Conservation (phyloP, 2,113 vertebrate genomes). For the Elephantulus edwardii region DNA sequence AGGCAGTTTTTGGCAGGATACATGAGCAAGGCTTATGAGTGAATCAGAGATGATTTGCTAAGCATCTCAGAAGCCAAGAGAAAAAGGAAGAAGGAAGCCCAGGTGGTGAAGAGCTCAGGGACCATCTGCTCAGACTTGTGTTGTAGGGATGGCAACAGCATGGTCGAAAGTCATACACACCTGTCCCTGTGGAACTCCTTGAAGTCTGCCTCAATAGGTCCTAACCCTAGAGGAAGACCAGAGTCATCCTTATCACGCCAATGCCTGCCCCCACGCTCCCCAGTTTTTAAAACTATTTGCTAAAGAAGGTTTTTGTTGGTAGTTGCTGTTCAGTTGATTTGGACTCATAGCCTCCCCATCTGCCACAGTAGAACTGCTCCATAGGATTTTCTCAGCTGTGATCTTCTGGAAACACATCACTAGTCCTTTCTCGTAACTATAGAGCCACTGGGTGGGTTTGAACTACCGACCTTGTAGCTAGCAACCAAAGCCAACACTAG, state of each 20-base stretch:
- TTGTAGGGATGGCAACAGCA: not conserved
- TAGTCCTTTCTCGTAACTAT: not conserved
- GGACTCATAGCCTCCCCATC: not conserved
- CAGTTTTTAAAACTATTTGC: too few species aligned
- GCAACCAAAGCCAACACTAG: not conserved
- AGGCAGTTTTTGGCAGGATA: not conserved
- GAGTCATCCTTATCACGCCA: too few species aligned
- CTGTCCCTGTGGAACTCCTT: accelerated
- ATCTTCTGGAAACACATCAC: not conserved
- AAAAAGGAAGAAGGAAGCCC: not conserved
- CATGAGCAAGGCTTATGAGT: not conserved
- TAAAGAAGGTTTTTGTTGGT: too few species aligned
- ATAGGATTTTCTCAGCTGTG: not conserved
- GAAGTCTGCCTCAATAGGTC: not conserved
- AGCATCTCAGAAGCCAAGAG: not conserved
- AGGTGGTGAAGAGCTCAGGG: too few species aligned
- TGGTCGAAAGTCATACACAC: accelerated
- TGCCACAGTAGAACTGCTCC: not conserved
- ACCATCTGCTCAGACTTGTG: accelerated
- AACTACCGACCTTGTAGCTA: not conserved
- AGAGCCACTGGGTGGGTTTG: not conserved
- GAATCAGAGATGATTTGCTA: conserved; percentile 39
- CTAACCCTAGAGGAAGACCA: not conserved
- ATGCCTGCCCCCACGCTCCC: too few species aligned
- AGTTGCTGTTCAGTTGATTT: not conserved